Evolutionary conservation across 2,888 invertebrate genomes (phyloP), one percentile per base, ranked within the genome.

Genomic region (Phortica okadai): DNA sequence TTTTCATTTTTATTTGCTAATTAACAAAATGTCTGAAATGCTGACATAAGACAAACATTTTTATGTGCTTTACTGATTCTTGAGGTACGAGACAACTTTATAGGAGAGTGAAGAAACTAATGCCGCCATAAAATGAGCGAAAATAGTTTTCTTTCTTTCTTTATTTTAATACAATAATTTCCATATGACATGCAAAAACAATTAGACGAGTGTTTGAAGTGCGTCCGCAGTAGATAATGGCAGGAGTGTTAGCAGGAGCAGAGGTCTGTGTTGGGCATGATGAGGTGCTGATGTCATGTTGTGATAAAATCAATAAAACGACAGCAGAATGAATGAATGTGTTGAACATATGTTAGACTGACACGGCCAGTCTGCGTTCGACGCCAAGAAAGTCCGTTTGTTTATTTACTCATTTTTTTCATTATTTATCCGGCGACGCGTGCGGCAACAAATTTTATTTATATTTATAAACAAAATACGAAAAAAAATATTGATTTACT

Each of bases 401-500:
- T 25, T 59, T 50, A 11, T 8, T 16, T 59, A 59, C 16, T 59
- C 50, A 33, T 67, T 7, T 58, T 14, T 56, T 45, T 45, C 10
- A 42, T 21, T 73, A 14, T 41, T 50, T 10, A 66, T 70, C 50
- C 42, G 54, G 54, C 42, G 21, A 25, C 62, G 62, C 25, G 25
- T 62, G 62, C 16, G 62, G 21, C 62, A 62, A 10, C 5, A 0
- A 21, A 62, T 62, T 59, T 1, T 59, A 44, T 33, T 70, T 67
- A 42, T 67, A 67, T 66, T 41, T 66, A 33, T 66, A 33, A 6
- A 66, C 41, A 33, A 3, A 11, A 14, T 25, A 7, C 16, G 25
- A 66, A 33, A 33, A 45, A 70, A 7, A 42, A 16, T 69, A 62
- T 74, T 72, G 67, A 79, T 72, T 6, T 59, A 56, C 11, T 14